Evolutionary conservation across 2,113 vertebrate species (phyloP).

Genomic region (Hiodon tergisus): DNA sequence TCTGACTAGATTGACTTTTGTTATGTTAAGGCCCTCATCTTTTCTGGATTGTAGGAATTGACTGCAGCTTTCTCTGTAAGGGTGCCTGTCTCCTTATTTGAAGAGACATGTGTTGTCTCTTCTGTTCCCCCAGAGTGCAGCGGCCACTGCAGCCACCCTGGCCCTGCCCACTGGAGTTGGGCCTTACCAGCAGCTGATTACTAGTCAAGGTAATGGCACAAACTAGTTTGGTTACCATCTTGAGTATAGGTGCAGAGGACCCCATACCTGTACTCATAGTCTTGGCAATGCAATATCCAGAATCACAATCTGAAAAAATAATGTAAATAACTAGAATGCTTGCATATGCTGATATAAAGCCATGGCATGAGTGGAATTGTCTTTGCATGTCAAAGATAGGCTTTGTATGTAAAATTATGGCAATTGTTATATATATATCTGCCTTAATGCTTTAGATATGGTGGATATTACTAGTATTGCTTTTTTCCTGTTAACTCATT

Average conservation of each 20-base stretch:
- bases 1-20: background rate
- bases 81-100: conserved; percentile 2
- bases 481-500: no score
- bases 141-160: conserved; percentile 87
- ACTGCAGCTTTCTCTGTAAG: background rate
- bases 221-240: background rate
- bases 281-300: background rate
- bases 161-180: conserved; percentile 87
- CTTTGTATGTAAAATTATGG: no score
- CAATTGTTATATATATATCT: no score
- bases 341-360: no score
- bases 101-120: conserved; percentile 24
- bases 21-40: no score
- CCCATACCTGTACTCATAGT: background rate
- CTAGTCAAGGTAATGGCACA: conserved; percentile 75
- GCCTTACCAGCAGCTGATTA: conserved; percentile 88
- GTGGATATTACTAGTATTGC: no score
- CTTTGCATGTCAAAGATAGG: no score
- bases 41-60: no score
- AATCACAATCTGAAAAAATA: no score
- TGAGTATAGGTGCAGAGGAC: background rate
- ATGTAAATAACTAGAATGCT: no score
- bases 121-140: conserved; percentile 76
- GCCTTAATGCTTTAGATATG: no score
- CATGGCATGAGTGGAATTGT: no score